Percentiles rank a stretch among this genome's conserved stretches.
Conservation (phyloP, 2,797 vertebrate genomes). For the Arrhamphus sclerolepis region DNA sequence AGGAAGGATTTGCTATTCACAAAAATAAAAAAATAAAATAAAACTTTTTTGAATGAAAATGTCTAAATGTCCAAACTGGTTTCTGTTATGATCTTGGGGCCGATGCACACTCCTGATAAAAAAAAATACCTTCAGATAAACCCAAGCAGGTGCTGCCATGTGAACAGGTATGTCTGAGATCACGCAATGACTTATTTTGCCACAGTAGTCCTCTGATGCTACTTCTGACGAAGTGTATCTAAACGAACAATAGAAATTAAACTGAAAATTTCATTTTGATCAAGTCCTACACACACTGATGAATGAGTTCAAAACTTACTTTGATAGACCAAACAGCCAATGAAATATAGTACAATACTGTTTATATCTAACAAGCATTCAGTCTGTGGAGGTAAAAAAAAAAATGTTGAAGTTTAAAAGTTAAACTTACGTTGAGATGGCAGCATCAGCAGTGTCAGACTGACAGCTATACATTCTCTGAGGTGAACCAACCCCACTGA, state of each 20-base stretch:
- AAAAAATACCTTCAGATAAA: not conserved
- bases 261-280: not conserved
- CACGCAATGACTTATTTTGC: not conserved
- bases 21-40: not conserved
- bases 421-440: conserved; percentile 48
- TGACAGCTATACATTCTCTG: not conserved
- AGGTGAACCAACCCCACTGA: not conserved
- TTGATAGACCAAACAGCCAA: not conserved
- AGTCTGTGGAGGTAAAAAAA: not conserved
- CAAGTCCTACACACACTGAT: not conserved
- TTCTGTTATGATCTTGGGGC: not conserved
- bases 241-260: not conserved
- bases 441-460: not conserved
- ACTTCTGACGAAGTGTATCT: not conserved
- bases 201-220: not conserved
- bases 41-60: too few relatives aligned
- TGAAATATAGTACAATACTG: not conserved
- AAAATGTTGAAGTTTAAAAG: not conserved
- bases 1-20: too few relatives aligned
- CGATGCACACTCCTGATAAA: not conserved
- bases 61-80: too few relatives aligned
- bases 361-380: not conserved
- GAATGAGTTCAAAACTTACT: not conserved
- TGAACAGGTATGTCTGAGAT: not conserved
- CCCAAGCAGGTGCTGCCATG: not conserved